Evolutionary conservation across 2,113 vertebrate species (phyloP).

Genomic region (Pantherophis guttatus): DNA sequence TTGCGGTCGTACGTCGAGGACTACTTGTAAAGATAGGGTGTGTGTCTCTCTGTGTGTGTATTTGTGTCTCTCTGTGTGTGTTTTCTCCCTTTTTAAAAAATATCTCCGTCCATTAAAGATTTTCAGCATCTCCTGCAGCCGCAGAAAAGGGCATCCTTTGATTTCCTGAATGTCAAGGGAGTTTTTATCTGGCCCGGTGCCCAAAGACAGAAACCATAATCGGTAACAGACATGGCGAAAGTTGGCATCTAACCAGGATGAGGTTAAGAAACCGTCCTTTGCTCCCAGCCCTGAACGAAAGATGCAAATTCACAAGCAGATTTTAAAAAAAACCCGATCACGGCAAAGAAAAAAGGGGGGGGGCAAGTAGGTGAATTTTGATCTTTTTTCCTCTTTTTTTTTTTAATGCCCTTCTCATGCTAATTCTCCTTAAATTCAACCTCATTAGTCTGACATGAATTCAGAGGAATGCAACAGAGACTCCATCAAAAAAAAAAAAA

Average conservation of each 20-base stretch:
- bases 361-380: not conserved
- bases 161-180: slow-evolving; percentile 49
- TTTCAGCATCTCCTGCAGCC: not conserved
- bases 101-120: not conserved
- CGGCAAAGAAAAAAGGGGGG: too few relatives aligned
- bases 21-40: too few relatives aligned
- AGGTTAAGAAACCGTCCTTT: slow-evolving; percentile 46
- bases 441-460: not conserved
- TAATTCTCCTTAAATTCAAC: not conserved
- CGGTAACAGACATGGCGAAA: slow-evolving; percentile 38
- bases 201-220: slow-evolving; percentile 33
- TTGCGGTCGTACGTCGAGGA: too few relatives aligned
- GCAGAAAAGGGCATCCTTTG: slow-evolving; percentile 34
- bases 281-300: slow-evolving; percentile 68
- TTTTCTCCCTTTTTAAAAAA: not conserved
- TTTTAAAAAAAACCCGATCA: not conserved
- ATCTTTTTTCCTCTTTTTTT: not conserved
- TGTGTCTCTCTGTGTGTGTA: too few relatives aligned
- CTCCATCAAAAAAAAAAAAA: not conserved
- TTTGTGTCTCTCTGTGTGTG: not conserved
- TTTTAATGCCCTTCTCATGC: not conserved
- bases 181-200: slow-evolving; percentile 61
- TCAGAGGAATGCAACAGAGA: not conserved
- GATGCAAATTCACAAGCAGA: slow-evolving; percentile 64
- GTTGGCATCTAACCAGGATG: slow-evolving; percentile 40